These are phyloP conservation scores for Burhinus oedicnemus DNA, from an alignment of 2,113 vertebrate genomes.

Conservation along the genomic window DNA sequence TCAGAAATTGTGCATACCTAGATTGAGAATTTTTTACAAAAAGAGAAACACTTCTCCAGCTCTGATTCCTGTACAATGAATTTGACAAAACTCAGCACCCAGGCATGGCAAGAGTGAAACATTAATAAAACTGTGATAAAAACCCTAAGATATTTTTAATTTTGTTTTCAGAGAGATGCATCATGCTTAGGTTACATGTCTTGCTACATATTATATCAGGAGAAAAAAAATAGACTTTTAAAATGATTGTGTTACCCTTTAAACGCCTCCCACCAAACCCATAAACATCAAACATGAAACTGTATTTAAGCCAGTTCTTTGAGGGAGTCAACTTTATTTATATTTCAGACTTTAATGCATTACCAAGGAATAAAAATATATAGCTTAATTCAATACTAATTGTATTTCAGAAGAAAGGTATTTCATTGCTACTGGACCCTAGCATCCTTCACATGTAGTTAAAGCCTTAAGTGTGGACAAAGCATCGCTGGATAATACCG, in stretches of 20 bases:
- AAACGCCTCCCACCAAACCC: background rate
- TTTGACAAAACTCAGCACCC: background rate
- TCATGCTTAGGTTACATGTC: background rate
- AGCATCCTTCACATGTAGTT: accelerated
- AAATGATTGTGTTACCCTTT: accelerated
- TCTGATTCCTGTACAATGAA: background rate
- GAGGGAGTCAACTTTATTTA: background rate
- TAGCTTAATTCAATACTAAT: background rate
- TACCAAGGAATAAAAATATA: background rate
- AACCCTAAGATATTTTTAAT: background rate
- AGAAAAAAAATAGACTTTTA: background rate
- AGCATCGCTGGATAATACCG: background rate
- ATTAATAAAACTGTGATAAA: background rate
- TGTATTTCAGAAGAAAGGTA: background rate
- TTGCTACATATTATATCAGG: background rate
- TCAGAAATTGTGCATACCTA: background rate
- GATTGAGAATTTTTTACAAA: background rate
- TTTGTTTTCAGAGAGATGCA: background rate
- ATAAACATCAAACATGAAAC: background rate
- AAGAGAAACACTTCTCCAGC: background rate
- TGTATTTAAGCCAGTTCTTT: background rate
- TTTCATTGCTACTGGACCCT: background rate
- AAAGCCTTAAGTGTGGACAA: background rate
- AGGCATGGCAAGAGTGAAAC: background rate
- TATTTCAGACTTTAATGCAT: background rate